Conservation (phyloP, 2,797 vertebrate genomes). For the Macroramphosus scolopax region DNA sequence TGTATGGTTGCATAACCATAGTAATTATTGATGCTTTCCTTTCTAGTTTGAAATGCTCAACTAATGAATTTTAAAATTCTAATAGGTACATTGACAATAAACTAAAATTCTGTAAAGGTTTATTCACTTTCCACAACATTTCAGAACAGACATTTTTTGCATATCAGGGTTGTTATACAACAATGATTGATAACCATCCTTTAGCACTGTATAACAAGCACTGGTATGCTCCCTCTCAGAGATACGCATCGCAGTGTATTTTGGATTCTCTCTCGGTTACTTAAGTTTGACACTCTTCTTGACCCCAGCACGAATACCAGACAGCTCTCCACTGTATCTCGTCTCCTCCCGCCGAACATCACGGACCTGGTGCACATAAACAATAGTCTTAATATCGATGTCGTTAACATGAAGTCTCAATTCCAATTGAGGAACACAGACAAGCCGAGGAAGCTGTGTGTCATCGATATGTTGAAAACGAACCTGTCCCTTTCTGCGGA, state of each 20-base stretch:
- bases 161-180: slow-evolving; percentile 12
- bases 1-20: slow-evolving; percentile 12
- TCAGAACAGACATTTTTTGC: not conserved
- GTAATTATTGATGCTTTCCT: slow-evolving; percentile 1
- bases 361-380: slow-evolving; percentile 76
- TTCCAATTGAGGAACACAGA: not conserved
- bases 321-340: slow-evolving; percentile 87
- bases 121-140: slow-evolving; percentile 28
- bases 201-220: slow-evolving; percentile 22
- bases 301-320: slow-evolving; percentile 93
- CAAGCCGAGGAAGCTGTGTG: too few relatives aligned
- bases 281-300: slow-evolving; percentile 94
- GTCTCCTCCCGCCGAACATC: slow-evolving; percentile 85
- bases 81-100: too few relatives aligned
- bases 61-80: too few relatives aligned
- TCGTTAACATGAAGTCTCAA: not conserved
- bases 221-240: not conserved
- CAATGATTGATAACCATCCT: not conserved
- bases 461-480: slow-evolving; percentile 22
- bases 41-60: too few relatives aligned
- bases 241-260: not conserved
- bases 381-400: not conserved
- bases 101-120: too few relatives aligned
- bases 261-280: slow-evolving; percentile 53
- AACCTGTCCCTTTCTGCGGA: slow-evolving; percentile 93